Conservation (phyloP, 2,888 invertebrate genomes). For the Zygaena filipendulae region DNA sequence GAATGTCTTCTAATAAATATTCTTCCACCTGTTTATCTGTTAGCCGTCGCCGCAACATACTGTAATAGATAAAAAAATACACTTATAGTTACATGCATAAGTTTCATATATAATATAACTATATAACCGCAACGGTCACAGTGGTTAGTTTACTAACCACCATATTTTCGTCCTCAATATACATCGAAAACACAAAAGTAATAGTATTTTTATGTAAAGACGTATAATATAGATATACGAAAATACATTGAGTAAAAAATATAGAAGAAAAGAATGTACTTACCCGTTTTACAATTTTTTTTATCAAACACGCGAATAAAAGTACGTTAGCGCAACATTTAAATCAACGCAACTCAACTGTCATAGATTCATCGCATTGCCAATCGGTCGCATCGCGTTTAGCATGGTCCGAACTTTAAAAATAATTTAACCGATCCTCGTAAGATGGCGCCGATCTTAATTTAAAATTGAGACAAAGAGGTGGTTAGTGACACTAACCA, state of each 20-base stretch:
- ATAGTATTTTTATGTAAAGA: conserved; percentile 4
- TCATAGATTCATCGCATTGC: conserved; percentile 3
- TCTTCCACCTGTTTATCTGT: conserved; percentile 2
- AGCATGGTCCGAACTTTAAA: conserved; percentile 5
- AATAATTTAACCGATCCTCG: conserved; percentile 3
- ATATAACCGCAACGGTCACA: conserved; percentile 5
- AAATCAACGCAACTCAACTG: conserved; percentile 5
- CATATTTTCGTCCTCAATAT: conserved; percentile 1
- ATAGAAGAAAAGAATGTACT: conserved; percentile 4
- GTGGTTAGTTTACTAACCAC: conserved; percentile 10
- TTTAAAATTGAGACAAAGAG: conserved; percentile 2
- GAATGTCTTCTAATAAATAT: conserved; percentile 11
- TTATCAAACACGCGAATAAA: conserved; percentile 5
- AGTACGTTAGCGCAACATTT: conserved; percentile 6
- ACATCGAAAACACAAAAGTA: conserved; percentile 6
- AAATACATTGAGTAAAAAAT: conserved; percentile 6
- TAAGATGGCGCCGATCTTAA: conserved; percentile 7
- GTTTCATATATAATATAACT: conserved; percentile 1
- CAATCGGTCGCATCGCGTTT: conserved; percentile 2
- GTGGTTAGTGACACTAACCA: conserved; percentile 6
- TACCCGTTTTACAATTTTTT: conserved; percentile 5
- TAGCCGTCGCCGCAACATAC: conserved; percentile 1
- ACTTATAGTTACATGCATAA: conserved; percentile 3
- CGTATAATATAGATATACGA: conserved; percentile 4
- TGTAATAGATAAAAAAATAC: no score